Conservation (phyloP, 2,888 invertebrate species). For the Pollenia angustigena region DNA sequence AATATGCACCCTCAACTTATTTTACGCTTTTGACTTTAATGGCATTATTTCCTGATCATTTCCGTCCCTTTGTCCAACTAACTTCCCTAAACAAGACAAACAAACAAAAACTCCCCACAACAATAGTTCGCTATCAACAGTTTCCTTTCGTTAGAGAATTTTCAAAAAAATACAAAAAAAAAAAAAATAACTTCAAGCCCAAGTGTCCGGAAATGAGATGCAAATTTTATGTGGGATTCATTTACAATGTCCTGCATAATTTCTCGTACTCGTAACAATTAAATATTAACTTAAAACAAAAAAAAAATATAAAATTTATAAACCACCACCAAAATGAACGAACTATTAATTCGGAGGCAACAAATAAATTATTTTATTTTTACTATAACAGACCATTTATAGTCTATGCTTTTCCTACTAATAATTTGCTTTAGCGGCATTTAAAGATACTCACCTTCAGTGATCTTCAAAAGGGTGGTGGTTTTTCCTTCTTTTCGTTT, state of each 20-base stretch:
- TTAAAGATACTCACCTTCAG: conserved; percentile 13
- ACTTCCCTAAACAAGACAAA: conserved; percentile 59
- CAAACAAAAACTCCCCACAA: conserved; percentile 41
- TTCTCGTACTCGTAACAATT: conserved; percentile 41
- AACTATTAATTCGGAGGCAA: background rate
- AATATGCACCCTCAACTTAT: conserved; percentile 66
- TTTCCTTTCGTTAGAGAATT: conserved; percentile 47
- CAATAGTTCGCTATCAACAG: conserved; percentile 45
- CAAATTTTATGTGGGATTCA: conserved; percentile 84
- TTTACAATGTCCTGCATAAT: conserved; percentile 80
- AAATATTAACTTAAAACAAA: conserved; percentile 22
- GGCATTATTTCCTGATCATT: conserved; percentile 74
- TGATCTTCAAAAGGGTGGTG: conserved; percentile 33
- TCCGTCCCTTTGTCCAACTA: conserved; percentile 71
- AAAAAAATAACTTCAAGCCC: conserved; percentile 72
- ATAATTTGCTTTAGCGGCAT: conserved; percentile 8
- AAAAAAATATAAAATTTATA: conserved; percentile 24
- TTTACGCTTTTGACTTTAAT: conserved; percentile 72
- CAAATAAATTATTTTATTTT: too few relatives aligned
- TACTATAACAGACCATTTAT: conserved; percentile 23
- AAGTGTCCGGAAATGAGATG: conserved; percentile 84
- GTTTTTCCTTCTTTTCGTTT: conserved; percentile 18
- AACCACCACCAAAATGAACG: conserved; percentile 42
- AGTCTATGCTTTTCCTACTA: conserved; percentile 8
- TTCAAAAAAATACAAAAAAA: conserved; percentile 19